Conservation (phyloP, 2,797 vertebrate genomes). For the Peromyscus aztecus region DNA sequence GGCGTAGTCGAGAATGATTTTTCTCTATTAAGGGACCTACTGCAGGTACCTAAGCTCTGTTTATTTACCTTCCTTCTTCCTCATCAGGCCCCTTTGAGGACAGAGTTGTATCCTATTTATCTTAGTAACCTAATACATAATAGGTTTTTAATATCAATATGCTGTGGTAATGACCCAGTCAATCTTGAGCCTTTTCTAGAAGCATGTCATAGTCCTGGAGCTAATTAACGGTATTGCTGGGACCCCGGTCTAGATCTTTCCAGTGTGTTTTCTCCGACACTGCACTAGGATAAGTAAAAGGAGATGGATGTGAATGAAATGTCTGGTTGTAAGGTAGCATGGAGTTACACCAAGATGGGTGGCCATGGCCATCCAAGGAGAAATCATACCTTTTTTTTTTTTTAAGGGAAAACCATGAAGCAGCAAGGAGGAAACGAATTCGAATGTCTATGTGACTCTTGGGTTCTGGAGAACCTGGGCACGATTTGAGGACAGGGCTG, state of each 20-base stretch:
- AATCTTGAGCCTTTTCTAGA: conserved; percentile 13
- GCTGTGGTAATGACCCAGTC: background rate
- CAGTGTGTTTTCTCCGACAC: background rate
- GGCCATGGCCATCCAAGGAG: background rate
- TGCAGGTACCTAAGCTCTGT: background rate
- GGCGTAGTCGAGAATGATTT: background rate
- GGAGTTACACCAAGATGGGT: background rate
- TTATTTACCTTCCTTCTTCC: conserved; percentile 25
- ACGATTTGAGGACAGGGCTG: background rate
- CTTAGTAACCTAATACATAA: background rate
- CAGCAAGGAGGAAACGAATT: background rate
- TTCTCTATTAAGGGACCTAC: background rate
- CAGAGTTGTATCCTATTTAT: background rate
- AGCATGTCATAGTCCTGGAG: background rate
- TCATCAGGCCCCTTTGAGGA: background rate
- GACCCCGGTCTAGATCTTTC: background rate
- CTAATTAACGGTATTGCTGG: background rate
- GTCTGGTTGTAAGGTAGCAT: background rate
- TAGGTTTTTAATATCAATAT: conserved; percentile 7
- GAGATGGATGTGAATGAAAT: background rate
- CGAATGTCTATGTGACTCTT: background rate
- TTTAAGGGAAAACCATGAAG: background rate
- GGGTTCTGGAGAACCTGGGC: background rate
- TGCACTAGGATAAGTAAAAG: background rate
- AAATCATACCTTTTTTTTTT: background rate